A percentile compares a stretch with the other conserved stretches of the same genome.
Conservation (phyloP, 1,140 invertebrate genomes). For the Reticulitermes speratus region DNA sequence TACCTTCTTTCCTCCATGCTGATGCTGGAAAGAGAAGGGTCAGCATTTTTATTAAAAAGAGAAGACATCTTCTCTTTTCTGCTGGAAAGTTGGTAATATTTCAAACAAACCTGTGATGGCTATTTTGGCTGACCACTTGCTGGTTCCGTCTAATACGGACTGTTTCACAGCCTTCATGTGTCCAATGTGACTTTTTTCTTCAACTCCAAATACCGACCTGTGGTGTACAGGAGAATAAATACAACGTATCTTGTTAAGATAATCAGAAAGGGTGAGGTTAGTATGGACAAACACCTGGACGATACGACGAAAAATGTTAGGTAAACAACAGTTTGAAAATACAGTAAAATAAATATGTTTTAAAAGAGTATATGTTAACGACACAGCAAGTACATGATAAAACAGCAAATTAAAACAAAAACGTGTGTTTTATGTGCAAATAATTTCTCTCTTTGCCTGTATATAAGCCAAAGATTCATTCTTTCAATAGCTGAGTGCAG, state of each 20-base stretch:
- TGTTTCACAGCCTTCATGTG: conserved; percentile 98
- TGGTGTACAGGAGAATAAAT: conserved; percentile 3
- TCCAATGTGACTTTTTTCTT: conserved; percentile 89
- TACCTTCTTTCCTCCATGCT: conserved; percentile 6
- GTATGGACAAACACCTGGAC: neutral
- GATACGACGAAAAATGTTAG: neutral
- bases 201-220: conserved; percentile 93
- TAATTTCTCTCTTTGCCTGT: no score
- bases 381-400: no score
- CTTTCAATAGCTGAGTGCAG: no score
- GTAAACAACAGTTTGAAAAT: no score
- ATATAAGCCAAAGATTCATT: no score
- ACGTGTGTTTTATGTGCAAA: no score
- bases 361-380: no score
- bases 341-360: no score
- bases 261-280: neutral
- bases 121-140: conserved; percentile 99
- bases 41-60: conserved; percentile 10
- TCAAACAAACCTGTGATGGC: conserved; percentile 93
- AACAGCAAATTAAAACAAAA: no score
- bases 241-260: conserved; percentile 5
- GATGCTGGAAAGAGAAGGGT: conserved; percentile 13
- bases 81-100: conserved; percentile 6
- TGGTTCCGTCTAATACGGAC: conserved; percentile 97
- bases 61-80: neutral